Percentiles rank a stretch among this genome's conserved stretches.
phyloP scores from a whole-genome alignment of 2,113 vertebrate species.

The Heloderma charlesbogerti region DNA sequence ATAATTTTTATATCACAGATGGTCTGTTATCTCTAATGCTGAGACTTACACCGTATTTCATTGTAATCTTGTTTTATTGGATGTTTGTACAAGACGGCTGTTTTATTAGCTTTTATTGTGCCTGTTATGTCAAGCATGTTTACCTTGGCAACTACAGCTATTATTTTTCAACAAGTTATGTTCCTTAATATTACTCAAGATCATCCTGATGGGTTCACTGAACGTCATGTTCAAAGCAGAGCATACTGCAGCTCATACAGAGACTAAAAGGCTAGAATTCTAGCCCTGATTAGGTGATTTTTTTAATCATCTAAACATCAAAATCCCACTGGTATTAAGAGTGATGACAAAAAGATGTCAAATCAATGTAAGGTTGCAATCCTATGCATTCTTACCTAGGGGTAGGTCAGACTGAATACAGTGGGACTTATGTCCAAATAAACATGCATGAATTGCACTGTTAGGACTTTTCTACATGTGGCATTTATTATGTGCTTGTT shows the following conservation, averaged over 20 bases:
- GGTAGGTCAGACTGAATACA: neutral
- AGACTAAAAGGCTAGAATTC: neutral
- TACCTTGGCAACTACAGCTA: neutral
- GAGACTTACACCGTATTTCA: constrained; percentile 1
- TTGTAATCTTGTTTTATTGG: neutral
- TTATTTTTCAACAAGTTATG: neutral
- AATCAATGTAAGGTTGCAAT: neutral
- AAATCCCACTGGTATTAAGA: neutral
- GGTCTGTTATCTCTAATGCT: neutral
- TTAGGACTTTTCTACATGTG: too few relatives aligned
- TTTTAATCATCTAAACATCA: neutral
- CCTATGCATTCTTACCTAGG: neutral
- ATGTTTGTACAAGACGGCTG: neutral
- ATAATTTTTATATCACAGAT: neutral
- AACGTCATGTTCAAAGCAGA: constrained; percentile 25
- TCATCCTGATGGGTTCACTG: neutral
- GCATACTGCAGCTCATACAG: neutral
- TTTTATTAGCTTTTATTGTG: neutral
- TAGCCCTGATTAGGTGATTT: neutral
- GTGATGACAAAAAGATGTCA: neutral
- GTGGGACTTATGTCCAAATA: neutral
- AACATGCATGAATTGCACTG: neutral
- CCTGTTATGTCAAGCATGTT: constrained; percentile 7
- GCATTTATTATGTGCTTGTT: too few relatives aligned
- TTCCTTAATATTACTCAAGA: neutral